These are phyloP conservation scores for Myotis brandtii DNA, from an alignment of 2,113 vertebrate species.

Conservation along the genomic window DNA sequence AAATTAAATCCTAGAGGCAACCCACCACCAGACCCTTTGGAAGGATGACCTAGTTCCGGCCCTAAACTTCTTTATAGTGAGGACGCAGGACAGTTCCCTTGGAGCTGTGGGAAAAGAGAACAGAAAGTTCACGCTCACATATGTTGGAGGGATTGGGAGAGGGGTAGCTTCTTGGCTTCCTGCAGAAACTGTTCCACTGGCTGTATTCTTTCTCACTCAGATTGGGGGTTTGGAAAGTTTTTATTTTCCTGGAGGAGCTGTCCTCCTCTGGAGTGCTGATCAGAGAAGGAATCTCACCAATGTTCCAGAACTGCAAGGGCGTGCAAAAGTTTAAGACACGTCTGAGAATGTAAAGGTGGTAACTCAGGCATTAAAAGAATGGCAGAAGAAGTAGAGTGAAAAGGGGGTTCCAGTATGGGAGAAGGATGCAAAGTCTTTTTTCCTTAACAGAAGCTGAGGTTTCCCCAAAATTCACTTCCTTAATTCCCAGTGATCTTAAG, in stretches of 20 bases:
- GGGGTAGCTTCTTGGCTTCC: not conserved
- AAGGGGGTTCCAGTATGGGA: not conserved
- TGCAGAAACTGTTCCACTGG: not conserved
- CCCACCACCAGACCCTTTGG: not conserved
- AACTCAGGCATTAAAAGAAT: not conserved
- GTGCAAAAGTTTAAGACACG: not conserved
- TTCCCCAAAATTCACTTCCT: not conserved
- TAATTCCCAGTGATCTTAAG: not conserved
- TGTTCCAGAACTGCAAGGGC: not conserved
- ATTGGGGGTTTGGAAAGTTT: not conserved
- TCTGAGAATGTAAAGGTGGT: not conserved
- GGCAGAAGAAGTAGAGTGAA: not conserved
- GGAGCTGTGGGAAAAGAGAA: not conserved
- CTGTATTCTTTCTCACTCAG: not conserved
- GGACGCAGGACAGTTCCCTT: not conserved
- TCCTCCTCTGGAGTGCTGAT: conserved; percentile 82
- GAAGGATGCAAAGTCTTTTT: not conserved
- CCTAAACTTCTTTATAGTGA: not conserved
- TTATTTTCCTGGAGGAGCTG: conserved; percentile 70
- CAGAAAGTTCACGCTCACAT: not conserved
- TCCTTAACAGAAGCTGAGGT: not conserved
- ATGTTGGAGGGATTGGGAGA: not conserved
- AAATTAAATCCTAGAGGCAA: not conserved
- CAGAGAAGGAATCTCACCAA: not conserved
- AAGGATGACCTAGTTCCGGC: conserved; percentile 52